Base-by-base conservation (phyloP, 2,888 invertebrate species). In the Tolmerus cingulatus region DNA sequence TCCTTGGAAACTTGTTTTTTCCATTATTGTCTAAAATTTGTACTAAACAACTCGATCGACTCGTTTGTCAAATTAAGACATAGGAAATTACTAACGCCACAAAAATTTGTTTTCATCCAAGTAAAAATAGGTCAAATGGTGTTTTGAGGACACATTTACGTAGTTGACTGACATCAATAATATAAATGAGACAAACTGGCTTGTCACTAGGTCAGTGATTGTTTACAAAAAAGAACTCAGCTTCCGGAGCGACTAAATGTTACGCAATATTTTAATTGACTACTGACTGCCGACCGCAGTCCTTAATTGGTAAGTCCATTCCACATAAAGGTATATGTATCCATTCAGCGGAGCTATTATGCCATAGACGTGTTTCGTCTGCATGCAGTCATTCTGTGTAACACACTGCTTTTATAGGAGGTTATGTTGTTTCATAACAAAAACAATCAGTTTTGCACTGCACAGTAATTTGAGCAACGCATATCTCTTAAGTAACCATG, bases 191-290 rank as follows among this genome's bases (percentile, higher is more conserved):
- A 12, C 66, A 51, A n/a, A 51, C 51, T 51, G 16, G 74, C 74
- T 74, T 27, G 30, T 12, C 27, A 76, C 76, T 76, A 37, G 76
- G 76, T 76, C 76, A 76, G 37, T 76, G 16, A 76, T 37, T 76
- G 34, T 34, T 76, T 37, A 76, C 76, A 76, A 76, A 76, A 76
- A 76, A 76, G 37, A 12, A 34, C 37, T 34, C 7, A 7, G 9
- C 76, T 76, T 76, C 76, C 76, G 76, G 76, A 76, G 37, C 76
- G 19, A 76, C 76, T 34, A 37, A 76, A 30, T n/a, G 34, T 76
- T 30, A 37, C n/a, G 34, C 16, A 76, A 76, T 37, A 76, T 76
- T 76, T 76, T 76, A 76, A 76, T 76, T 76, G 76, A 76, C 76
- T 37, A 19, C 34, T 37, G n/a, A 76, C 12, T 76, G 76, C 37